These are phyloP conservation scores for Melanchra persicariae DNA, from an alignment of 2,888 invertebrate genomes.

Conservation along the genomic window DNA sequence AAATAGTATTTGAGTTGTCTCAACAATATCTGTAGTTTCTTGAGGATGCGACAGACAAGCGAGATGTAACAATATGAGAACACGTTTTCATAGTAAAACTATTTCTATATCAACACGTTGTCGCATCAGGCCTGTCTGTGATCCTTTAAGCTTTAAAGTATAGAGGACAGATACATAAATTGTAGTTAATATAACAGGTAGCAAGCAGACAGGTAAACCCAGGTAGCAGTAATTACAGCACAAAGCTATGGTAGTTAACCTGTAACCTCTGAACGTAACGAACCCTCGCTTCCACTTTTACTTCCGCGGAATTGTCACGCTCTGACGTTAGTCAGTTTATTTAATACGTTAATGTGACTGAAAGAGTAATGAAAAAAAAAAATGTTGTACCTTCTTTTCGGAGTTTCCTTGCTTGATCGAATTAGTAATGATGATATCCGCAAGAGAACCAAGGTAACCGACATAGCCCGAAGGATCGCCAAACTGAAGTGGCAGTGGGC, in stretches of 20 bases:
- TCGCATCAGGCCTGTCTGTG: not conserved
- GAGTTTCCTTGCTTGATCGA: no score
- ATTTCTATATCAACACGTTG: not conserved
- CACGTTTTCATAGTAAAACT: not conserved
- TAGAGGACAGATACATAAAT: not conserved
- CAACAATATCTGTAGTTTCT: not conserved
- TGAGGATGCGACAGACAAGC: not conserved
- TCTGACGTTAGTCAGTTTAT: not conserved
- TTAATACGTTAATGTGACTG: not conserved
- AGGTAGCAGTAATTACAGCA: slow-evolving; percentile 27
- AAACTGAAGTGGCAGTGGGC: no score
- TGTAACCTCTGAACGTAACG: slow-evolving; percentile 32
- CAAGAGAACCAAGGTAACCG: no score
- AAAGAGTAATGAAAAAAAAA: not conserved
- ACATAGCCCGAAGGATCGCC: no score
- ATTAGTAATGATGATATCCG: no score
- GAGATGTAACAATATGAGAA: not conserved
- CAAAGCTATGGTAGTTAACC: slow-evolving; percentile 29
- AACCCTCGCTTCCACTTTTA: slow-evolving; percentile 41
- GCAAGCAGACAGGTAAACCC: not conserved
- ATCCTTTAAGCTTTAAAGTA: not conserved
- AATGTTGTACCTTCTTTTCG: no score
- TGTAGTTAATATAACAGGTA: slow-evolving; percentile 4
- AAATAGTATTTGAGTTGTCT: not conserved
- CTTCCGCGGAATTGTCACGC: slow-evolving; percentile 40